Evolutionary conservation across 2,797 vertebrate species (phyloP), one percentile per base, ranked within the genome.

Genomic region (Oreochromis mossambicus): DNA sequence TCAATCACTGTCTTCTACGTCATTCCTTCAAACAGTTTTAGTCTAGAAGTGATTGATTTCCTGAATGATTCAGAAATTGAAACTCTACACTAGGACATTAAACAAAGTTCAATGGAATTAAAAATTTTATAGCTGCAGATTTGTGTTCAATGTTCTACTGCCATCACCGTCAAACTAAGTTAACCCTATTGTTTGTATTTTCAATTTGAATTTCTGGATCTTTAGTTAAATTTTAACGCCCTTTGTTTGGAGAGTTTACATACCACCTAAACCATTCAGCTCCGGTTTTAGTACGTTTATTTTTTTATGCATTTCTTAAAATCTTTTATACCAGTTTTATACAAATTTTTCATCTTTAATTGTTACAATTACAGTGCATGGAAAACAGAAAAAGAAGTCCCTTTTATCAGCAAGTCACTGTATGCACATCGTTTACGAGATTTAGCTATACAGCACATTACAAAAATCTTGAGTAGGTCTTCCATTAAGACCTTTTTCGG

Each of bases 261-360:
- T 58, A 58, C 55, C 9, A 34, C 56, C 56, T 61, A 61, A 34
- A 61, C 56, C 56, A 34, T 19, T 34, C 29, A 61, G 56, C 17
- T 34, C 0, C 1, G 0, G 56, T 61, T 61, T 61, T 61, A 34
- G 29, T 11, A 34, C 9, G 3, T 61, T 61, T 61, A 61, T 34
- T 17, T 34, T 61, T 61, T 61, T 34, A 61, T 58, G 56, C 56
- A 61, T 61, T 63, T 63, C 32, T 61, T 61, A 61, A 34, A 61
- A 61, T 61, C 29, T 61, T 34, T 61, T 34, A 34, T 61, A 4
- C 29, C 4, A 61, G 29, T 19, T 61, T 61, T 61, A 61, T 61
- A 34, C 56, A 1, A 19, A 34, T 61, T 61, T 61, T 61, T 61
- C 17, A 61, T 61, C 29, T 61, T 11, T 34, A 34, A 7, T 34